Percentiles rank a stretch among this genome's conserved stretches.
Conservation (phyloP, 2,113 vertebrate species). For the Pangasianodon hypophthalmus region DNA sequence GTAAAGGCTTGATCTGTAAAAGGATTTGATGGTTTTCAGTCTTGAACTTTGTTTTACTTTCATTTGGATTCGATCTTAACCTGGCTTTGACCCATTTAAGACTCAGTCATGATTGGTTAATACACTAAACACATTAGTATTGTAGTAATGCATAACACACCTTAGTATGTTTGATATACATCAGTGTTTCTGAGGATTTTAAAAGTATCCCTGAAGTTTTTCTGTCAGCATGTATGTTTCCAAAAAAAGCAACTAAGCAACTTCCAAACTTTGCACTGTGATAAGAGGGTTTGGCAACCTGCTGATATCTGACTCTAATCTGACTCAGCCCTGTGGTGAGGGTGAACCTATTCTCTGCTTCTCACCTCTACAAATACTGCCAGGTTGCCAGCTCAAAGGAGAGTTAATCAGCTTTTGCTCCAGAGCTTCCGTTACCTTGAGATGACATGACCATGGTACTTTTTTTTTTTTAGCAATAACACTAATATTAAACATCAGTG, state of each 20-base stretch:
- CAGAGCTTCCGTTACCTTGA: neutral
- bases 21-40: neutral
- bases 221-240: neutral
- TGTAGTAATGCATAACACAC: neutral
- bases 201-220: neutral
- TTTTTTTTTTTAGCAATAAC: neutral
- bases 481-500: neutral
- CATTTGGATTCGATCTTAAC: neutral
- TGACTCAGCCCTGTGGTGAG: constrained; percentile 55
- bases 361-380: neutral
- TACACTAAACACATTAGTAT: neutral
- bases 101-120: neutral
- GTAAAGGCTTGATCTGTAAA: neutral
- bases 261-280: constrained; percentile 5
- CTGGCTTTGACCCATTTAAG: neutral
- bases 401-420: constrained; percentile 3
- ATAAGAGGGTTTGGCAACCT: constrained; percentile 46
- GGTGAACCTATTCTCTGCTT: constrained; percentile 42
- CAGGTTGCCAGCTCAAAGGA: constrained; percentile 10
- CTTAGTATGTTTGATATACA: neutral
- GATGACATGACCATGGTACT: neutral
- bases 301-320: constrained; percentile 62
- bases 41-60: neutral
- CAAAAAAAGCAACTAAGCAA: neutral
- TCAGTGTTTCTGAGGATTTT: neutral